Base-by-base conservation (phyloP, 2,113 vertebrate species). In the Prionailurus viverrinus region DNA sequence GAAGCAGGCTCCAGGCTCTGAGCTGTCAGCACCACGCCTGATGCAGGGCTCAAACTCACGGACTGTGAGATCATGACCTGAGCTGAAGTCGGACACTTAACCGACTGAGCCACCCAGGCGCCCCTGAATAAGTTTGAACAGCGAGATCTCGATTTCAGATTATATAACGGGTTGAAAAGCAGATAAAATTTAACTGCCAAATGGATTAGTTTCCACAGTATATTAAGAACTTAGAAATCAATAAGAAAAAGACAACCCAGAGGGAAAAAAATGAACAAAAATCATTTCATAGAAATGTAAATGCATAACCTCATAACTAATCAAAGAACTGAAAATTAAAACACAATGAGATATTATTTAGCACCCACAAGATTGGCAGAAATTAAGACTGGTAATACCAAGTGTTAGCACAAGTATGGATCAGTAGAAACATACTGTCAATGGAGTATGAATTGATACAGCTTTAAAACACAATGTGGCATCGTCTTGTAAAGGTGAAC, bases 301-400 rank as follows among this genome's bases (percentile, higher is more conserved):
- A 58, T 53, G n/a, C 1, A 51, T 87, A 87, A 65, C 29, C 31
- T 33, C 71, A 80, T 92, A 89, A 84, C 66, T 85, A 83, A 51
- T 83, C 68, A 88, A 81, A 27, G 58, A 83, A 92, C 95, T 69
- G 21, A 88, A 96, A 88, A 69, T 82, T 69, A 80, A 90, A 83
- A 89, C 27, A 36, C 6, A 33, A 13, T 25, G 31, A 63, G 27
- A 55, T 48, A 94, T 13, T 15, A 94, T 91, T 85, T 68, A 76
- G 71, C 63, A 85, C 86, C 45, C 25, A 51, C 39, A 93, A 74
- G 55, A 76, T 53, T 86, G 71, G 19, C 48, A 86, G 6, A 81
- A 76, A 69, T 66, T 39, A 69, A 61, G 33, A 94, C n/a, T 74
- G 41, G n/a, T 76, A 41, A 55, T 85, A 66, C 1, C 81, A 91